Evolutionary conservation across 2,113 vertebrate genomes (phyloP), one percentile per base, ranked within the genome.

Genomic region (Hippopotamus amphibius): DNA sequence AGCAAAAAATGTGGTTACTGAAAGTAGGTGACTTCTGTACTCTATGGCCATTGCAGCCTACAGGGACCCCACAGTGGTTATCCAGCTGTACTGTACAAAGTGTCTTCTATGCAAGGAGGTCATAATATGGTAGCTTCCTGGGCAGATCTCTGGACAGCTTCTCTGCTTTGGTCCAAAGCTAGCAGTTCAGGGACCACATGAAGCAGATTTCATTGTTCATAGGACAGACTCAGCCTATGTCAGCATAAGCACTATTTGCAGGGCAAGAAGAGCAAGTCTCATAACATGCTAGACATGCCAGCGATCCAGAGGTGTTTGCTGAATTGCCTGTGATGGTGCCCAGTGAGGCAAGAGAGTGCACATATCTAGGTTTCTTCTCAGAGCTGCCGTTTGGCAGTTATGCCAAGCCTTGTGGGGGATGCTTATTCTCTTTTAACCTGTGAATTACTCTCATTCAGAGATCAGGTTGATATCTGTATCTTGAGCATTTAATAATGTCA

Each of bases 1-100:
- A 79, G 7, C 15, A 97, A 90, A 71, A 86, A 95, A 74, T 71
- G 14, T 30, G 19, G 33, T 61, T 69, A 55, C 74, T 95, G 33
- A 94, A 93, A 83, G n/a, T 83, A 83, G 86, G 14, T 82, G 66
- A 77, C 21, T 59, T 89, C 3, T 77, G 1, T 68, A 15, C 37
- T 71, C 0, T 69, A 16, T 65, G 19, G 26, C 28, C 63, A 14
- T 37, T 87, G 28, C 79, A 48, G n/a, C 33, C 69, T 81, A 21
- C 79, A 46, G 28, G 46, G 41, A 12, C 63, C 19, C 53, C 76
- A 26, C 37, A 0, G 41, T 61, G 55, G 59, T 77, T 43, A n/a
- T 72, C 55, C n/a, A 43, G 59, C 37, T 76, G 74, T n/a, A 28
- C 24, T 33, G 1, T 84, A 2, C 30, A 46, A 6, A 8, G 37